Conservation (phyloP, 2,797 vertebrate genomes). For the Epinephelus malabaricus region DNA sequence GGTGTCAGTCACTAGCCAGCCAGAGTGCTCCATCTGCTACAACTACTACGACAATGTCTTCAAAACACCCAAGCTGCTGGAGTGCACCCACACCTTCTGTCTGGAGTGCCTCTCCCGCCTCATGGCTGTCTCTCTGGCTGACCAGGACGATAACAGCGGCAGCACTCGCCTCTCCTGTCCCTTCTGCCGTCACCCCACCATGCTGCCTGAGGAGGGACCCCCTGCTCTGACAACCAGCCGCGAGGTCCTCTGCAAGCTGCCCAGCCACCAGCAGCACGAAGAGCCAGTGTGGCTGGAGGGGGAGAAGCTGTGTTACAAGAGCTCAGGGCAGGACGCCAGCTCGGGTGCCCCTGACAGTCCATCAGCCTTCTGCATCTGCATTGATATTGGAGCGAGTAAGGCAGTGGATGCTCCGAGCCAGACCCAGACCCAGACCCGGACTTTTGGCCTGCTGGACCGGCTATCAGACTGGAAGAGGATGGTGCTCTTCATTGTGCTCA, state of each 20-base stretch:
- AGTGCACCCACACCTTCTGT: constrained; percentile 96
- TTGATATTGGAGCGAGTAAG: constrained; percentile 92
- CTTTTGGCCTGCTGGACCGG: constrained; percentile 66
- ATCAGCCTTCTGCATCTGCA: constrained; percentile 85
- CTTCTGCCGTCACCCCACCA: constrained; percentile 92
- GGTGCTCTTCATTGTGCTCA: constrained; percentile 84
- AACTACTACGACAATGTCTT: constrained; percentile 95
- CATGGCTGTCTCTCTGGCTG: constrained; percentile 83
- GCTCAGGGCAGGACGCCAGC: constrained; percentile 39
- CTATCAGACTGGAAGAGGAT: constrained; percentile 91
- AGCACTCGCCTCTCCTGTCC: constrained; percentile 88
- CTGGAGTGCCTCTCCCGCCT: constrained; percentile 96
- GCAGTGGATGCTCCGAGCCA: constrained; percentile 25
- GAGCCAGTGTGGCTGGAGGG: constrained; percentile 94
- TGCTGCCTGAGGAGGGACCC: constrained; percentile 87
- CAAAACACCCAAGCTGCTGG: constrained; percentile 94
- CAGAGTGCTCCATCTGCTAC: constrained; percentile 97
- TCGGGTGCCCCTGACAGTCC: constrained; percentile 24
- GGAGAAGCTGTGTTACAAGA: constrained; percentile 91
- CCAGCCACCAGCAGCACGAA: constrained; percentile 88
- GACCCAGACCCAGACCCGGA: constrained; percentile 34
- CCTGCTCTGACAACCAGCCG: constrained; percentile 90
- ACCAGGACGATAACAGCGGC: constrained; percentile 45
- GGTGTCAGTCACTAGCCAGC: constrained; percentile 78
- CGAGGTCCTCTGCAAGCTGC: constrained; percentile 91